phyloP scores from a whole-genome alignment of 1,140 invertebrate genomes.

The Zaprionus kolodkinae region DNA sequence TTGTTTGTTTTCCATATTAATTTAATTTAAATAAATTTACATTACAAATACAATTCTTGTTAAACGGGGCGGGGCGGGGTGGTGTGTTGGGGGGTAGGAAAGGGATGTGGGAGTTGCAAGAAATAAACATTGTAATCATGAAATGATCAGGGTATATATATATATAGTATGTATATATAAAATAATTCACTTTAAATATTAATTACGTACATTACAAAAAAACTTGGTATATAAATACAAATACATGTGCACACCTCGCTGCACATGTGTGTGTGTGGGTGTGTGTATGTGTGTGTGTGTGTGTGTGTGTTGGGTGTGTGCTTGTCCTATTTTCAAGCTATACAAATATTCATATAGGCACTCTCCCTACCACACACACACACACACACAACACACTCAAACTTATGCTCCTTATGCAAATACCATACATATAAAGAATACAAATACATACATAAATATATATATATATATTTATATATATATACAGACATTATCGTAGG shows the following conservation, averaged over 20 bases:
- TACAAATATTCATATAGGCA: neutral
- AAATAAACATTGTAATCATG: constrained; percentile 30
- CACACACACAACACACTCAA: neutral
- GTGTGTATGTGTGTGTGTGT: neutral
- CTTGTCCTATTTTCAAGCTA: neutral
- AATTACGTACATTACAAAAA: constrained; percentile 58
- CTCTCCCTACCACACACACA: neutral
- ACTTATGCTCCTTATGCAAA: neutral
- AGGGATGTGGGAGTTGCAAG: constrained; percentile 15
- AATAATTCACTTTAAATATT: constrained; percentile 53
- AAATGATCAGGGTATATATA: constrained; percentile 18
- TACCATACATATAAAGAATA: neutral
- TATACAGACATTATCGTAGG: neutral
- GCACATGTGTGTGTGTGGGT: neutral
- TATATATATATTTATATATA: constrained; percentile 14
- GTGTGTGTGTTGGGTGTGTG: neutral
- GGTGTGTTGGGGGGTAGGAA: neutral
- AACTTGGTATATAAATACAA: constrained; percentile 46
- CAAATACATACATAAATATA: constrained; percentile 2
- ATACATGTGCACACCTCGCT: constrained; percentile 38
- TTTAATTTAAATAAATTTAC: constrained; percentile 56
- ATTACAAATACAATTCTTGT: constrained; percentile 50
- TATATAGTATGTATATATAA: constrained; percentile 26
- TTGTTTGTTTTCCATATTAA: constrained; percentile 51
- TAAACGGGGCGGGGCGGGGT: constrained; percentile 6